phyloP scores from a whole-genome alignment of 2,888 invertebrate genomes.

The Apotomis betuletana region DNA sequence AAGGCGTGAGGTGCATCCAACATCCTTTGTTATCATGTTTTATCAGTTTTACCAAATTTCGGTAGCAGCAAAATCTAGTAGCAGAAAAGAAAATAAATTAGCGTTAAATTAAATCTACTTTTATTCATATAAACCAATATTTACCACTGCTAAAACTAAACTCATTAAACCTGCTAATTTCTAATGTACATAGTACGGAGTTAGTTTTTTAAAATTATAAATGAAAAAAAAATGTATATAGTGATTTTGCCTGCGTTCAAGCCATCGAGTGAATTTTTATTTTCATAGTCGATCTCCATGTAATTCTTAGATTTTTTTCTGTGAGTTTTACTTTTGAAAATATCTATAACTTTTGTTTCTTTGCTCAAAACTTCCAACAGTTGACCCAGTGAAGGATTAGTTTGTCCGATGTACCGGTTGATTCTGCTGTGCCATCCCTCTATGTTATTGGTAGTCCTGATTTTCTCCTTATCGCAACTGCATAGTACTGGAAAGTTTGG shows the following conservation, averaged over 20 bases:
- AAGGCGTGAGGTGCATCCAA: too few species aligned
- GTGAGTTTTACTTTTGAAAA: conserved; percentile 20
- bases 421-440: conserved; percentile 19
- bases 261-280: conserved; percentile 15
- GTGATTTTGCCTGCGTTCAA: conserved; percentile 18
- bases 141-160: too few species aligned
- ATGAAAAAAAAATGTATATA: conserved; percentile 3
- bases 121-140: too few species aligned
- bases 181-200: too few species aligned
- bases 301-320: conserved; percentile 21
- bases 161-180: too few species aligned
- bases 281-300: conserved; percentile 23
- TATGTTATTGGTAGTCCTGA: conserved; percentile 15
- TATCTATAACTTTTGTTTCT: conserved; percentile 13
- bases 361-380: conserved; percentile 7
- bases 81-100: too few species aligned
- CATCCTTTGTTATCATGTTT: too few species aligned
- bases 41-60: too few species aligned
- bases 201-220: too few species aligned
- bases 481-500: conserved; percentile 9
- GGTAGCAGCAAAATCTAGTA: too few species aligned
- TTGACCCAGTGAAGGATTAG: not conserved
- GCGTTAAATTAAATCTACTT: too few species aligned
- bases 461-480: conserved; percentile 11
- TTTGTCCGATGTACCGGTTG: not conserved